phyloP scores from a whole-genome alignment of 1,140 invertebrate species.

The Gonioctena quinquepunctata region DNA sequence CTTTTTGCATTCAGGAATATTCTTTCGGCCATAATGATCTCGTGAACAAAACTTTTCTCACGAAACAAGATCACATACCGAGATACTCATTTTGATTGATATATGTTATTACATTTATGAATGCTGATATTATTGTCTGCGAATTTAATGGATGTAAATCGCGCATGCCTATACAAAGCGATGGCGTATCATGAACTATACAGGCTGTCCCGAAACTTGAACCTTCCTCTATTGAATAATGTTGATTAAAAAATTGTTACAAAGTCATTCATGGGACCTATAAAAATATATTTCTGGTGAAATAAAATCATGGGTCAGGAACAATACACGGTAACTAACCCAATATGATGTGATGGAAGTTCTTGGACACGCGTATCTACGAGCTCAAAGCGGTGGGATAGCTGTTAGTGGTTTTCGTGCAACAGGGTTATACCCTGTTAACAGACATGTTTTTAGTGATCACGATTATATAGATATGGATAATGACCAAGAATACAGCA shows the following conservation, averaged over 20 bases:
- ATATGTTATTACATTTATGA: too few relatives aligned
- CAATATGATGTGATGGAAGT: background rate
- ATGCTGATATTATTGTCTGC: too few relatives aligned
- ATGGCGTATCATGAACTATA: too few relatives aligned
- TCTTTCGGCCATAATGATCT: too few relatives aligned
- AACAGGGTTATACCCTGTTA: conserved; percentile 3
- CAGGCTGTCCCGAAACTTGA: too few relatives aligned
- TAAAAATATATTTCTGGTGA: conserved; percentile 30
- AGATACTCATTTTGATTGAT: too few relatives aligned
- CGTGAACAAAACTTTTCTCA: too few relatives aligned
- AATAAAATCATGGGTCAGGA: conserved; percentile 7
- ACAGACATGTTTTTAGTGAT: conserved; percentile 15
- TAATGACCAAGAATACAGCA: background rate
- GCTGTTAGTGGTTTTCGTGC: conserved; percentile 19
- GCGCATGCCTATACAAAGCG: too few relatives aligned
- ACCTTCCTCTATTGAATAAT: too few relatives aligned
- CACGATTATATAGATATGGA: conserved; percentile 18
- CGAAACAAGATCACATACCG: too few relatives aligned
- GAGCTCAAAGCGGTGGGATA: conserved; percentile 14
- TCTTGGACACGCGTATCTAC: conserved; percentile 9
- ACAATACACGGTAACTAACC: background rate
- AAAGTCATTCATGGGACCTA: conserved; percentile 41
- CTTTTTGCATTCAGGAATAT: too few relatives aligned
- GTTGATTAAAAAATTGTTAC: conserved; percentile 54
- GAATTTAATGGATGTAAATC: too few relatives aligned